Conservation (phyloP, 2,113 vertebrate species). For the Colinus virginianus region DNA sequence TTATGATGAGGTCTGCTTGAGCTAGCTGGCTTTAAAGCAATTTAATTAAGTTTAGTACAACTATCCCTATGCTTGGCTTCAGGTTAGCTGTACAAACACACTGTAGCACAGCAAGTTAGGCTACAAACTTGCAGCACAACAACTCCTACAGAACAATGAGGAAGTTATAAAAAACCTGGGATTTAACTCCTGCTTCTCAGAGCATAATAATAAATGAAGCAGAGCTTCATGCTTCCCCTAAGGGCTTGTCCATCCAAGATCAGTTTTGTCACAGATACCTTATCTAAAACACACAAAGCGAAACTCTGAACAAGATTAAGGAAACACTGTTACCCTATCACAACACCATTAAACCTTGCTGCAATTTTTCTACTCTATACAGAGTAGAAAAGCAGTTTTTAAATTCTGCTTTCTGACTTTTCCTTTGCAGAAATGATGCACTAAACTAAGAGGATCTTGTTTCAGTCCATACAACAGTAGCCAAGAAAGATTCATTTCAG, state of each 20-base stretch:
- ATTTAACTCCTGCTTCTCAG: neutral
- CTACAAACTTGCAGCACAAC: neutral
- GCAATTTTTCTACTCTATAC: neutral
- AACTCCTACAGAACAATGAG: neutral
- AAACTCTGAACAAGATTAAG: neutral
- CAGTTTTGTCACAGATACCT: neutral
- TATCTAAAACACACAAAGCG: neutral
- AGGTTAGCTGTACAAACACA: neutral
- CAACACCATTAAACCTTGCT: neutral
- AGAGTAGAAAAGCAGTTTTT: neutral
- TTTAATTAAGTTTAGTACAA: neutral
- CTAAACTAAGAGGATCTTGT: neutral
- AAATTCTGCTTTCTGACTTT: neutral
- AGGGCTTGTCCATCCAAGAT: neutral
- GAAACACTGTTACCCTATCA: neutral
- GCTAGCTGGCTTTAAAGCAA: neutral
- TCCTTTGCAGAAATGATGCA: neutral
- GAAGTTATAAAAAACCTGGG: neutral
- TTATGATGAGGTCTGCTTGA: neutral
- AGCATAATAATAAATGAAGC: neutral
- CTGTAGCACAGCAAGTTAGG: neutral
- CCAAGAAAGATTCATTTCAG: neutral
- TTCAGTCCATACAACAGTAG: neutral
- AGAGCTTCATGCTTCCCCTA: neutral
- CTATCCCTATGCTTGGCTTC: neutral